Base-by-base conservation (phyloP, 1,140 invertebrate genomes). In the Trichonephila clavipes region DNA sequence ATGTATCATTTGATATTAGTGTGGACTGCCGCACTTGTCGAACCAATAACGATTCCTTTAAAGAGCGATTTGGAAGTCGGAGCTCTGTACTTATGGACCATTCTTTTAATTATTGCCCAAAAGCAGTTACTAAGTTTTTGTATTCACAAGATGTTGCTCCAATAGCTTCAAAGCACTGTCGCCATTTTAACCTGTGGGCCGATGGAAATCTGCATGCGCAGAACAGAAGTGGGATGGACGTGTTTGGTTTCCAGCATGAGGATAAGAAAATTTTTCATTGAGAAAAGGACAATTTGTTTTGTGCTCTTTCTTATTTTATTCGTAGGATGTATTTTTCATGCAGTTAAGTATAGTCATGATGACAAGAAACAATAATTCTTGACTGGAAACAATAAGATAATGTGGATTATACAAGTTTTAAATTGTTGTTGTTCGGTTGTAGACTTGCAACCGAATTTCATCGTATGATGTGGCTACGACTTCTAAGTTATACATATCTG, bases 91-190 rank as follows among this genome's bases (percentile, higher is more conserved):
- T 77, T 77, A 77, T 77, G 72, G 34, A 28, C 72, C 28, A 77
- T 77, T 77, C 72, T 77, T 77, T 77, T 77, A 77, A 77, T 40
- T 77, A 77, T 77, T 34, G 72, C 72, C 51, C 72, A 77, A 77
- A 77, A 77, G 72, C 72, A 40, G 72, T 18, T 77, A 77, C 40
- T 77, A 28, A 77, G 72, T 77, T 77, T 77, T 77, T 40, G 72
- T 77, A 77, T 77, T 77, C 72, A 77, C 28, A 40, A 77, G 72
- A 77, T 77, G 72, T 69, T 77, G 16, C 72, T 40, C 28, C 6
- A 10, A 14, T 28, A 8, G 28, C 34, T 77, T 77, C 12, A 77
- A 77, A 28, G 5, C 4, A 28, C 72, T 40, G 28, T 6, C 18
- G 72, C 28, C 28, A 28, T 77, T 40, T 77, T 77, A 40, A 77